These are phyloP conservation scores for Oligia fasciuncula DNA, from an alignment of 2,888 invertebrate genomes.

Conservation along the genomic window DNA sequence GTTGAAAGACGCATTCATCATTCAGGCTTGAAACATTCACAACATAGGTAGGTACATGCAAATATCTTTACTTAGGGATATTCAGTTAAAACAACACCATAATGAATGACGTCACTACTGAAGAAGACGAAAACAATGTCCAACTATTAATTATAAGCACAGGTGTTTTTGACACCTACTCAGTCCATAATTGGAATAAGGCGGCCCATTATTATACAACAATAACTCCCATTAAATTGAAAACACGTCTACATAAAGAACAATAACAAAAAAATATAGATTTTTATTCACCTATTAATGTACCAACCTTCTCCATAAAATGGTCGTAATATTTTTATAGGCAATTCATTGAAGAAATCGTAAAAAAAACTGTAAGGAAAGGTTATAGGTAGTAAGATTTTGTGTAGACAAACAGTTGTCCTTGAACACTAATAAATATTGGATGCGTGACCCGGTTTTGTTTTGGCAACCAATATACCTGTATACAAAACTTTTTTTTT, in stretches of 20 bases:
- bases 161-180: constrained; percentile 22
- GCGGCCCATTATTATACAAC: constrained; percentile 1
- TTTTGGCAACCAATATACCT: not conserved
- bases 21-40: not conserved
- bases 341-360: constrained; percentile 71
- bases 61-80: not conserved
- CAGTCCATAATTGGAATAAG: constrained; percentile 5
- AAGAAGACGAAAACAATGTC: constrained; percentile 2
- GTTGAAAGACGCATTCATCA: not conserved
- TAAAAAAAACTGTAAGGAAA: constrained; percentile 70
- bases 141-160: not conserved
- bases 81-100: not conserved
- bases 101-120: constrained; percentile 1
- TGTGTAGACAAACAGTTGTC: not conserved
- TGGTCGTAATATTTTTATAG: constrained; percentile 73
- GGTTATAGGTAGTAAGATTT: constrained; percentile 26
- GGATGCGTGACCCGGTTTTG: not conserved
- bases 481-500: too few relatives aligned
- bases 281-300: constrained; percentile 55
- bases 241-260: constrained; percentile 31
- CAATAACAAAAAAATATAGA: constrained; percentile 51
- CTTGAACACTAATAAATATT: not conserved
- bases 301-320: constrained; percentile 69
- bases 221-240: constrained; percentile 17
- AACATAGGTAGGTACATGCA: not conserved